Evolutionary conservation across 2,888 invertebrate species (phyloP), one percentile per base, ranked within the genome.

Genomic region (Steinernema hermaphroditum): DNA sequence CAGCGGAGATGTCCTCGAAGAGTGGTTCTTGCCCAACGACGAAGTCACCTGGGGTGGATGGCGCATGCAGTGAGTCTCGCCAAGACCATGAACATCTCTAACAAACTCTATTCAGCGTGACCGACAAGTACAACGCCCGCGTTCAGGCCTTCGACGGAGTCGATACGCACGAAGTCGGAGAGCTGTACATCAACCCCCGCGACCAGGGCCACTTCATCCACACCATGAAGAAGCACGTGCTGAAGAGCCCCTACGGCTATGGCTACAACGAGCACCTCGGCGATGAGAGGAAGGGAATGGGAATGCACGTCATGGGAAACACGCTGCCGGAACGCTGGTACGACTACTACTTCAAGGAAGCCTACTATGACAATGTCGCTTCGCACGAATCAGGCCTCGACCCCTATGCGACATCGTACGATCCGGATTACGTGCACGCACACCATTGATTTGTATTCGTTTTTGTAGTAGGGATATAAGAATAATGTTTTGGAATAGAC

Each of bases 121-220:
- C 83, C 34, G 75, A 75, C 76, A 83, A 83, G 75, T 74, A 72
- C 54, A 12, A 27, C 6, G 54, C 83, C 27, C 80, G 78, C 34
- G 74, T 79, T 69, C 49, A 74, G 6, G 80, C 83, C 9, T 83
- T 83, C 70, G 80, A 81, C 41, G 82, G 78, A 68, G 77, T 80
- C 57, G 74, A 71, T 16, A 80, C 76, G 16, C 82, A 82, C 77
- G 85, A 85, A 75, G 79, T 81, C 24, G 80, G 81, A 73, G 85
- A 85, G 74, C 77, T 85, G 68, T 86, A 85, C 79, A 77, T 78
- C 32, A 79, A 81, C 69, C 83, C 84, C 19, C 73, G 78, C 14
- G 85, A 85, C 71, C 76, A 77, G 27, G 82, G 80, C 22, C 82
- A 84, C 69, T 84, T 83, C 74, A 72, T 82, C 29, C 80, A 84